Evolutionary conservation across 2,797 vertebrate species (phyloP), one percentile per base, ranked within the genome.

Genomic region (Erithacus rubecula): DNA sequence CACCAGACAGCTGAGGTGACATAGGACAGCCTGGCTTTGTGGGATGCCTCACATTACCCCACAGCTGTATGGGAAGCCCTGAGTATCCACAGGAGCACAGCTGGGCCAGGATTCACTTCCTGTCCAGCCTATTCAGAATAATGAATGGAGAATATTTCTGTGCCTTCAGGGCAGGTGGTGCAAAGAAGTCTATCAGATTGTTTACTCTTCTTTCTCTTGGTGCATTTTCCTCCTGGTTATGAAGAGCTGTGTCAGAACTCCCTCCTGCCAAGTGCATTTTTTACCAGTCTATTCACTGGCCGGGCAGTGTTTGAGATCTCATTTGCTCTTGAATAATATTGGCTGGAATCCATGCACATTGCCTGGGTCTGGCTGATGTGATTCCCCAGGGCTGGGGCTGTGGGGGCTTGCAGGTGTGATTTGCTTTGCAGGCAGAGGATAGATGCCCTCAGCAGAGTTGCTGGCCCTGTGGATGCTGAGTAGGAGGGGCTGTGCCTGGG

Each of bases 371-470:
- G 34, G 64, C 43, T 24, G 83, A 49, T 84, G 60, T 3, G 34
- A 81, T 71, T 91, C 76, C 87, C 82, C 51, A n/a, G 82, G 79
- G 83, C 58, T 78, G 81, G 44, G 62, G 56, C 59, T 89, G 63
- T 68, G 43, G 77, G 59, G 86, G 36, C 62, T 34, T 32, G 80
- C 53, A 77, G 91, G 71, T 37, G 51, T 49, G 87, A 76, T 96
- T 96, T 87, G 59, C 94, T 95, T 63, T 86, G 77, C 68, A 70
- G 82, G 52, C 88, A 86, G 77, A 79, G 59, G 58, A 70, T 89
- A 84, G 56, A 85, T 34, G 53, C 76, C 63, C 34, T 90, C 5
- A 87, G 81, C 69, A 85, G 81, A 92, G 71, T n/a, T 62, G 36
- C 51, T 77, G 27, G 72, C 29, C 43, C 56, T 63, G 36, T 6